Conservation (phyloP, 1,140 invertebrate species). For the Amphibalanus amphitrite region DNA sequence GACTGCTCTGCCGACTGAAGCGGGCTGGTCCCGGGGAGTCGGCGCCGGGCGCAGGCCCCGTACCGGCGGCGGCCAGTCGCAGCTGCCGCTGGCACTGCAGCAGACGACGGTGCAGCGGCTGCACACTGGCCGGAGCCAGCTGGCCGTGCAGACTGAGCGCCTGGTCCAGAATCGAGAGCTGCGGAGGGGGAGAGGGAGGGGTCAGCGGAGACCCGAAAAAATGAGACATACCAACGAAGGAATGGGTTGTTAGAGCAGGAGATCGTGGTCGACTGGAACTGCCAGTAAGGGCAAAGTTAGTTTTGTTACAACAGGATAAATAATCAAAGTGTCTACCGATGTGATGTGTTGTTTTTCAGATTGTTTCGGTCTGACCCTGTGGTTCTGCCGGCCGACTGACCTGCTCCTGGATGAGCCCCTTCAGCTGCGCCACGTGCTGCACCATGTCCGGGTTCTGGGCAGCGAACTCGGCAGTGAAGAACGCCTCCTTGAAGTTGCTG, state of each 20-base stretch:
- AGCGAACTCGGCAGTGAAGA: slow-evolving; percentile 64
- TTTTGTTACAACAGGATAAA: neutral
- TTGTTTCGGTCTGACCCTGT: no score
- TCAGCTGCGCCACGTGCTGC: slow-evolving; percentile 52
- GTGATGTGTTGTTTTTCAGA: no score
- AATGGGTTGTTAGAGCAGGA: neutral
- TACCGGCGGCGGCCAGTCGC: neutral
- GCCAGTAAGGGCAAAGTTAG: neutral
- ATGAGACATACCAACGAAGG: neutral
- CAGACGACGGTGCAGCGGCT: neutral
- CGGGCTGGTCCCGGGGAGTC: neutral
- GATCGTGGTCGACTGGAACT: neutral
- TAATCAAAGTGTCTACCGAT: no score
- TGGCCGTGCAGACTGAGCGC: neutral
- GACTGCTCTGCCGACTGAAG: neutral
- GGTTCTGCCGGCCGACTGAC: slow-evolving; percentile 26
- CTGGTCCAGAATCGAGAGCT: neutral
- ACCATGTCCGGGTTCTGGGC: slow-evolving; percentile 48
- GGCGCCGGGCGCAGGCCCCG: neutral
- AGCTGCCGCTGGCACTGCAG: neutral
- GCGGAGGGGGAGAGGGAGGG: no score
- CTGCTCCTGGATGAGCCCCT: slow-evolving; percentile 58
- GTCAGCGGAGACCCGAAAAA: neutral
- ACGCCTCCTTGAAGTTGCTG: slow-evolving; percentile 82
- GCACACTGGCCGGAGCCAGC: neutral